phyloP scores from a whole-genome alignment of 2,113 vertebrate species.

The Pseudopipra pipra region DNA sequence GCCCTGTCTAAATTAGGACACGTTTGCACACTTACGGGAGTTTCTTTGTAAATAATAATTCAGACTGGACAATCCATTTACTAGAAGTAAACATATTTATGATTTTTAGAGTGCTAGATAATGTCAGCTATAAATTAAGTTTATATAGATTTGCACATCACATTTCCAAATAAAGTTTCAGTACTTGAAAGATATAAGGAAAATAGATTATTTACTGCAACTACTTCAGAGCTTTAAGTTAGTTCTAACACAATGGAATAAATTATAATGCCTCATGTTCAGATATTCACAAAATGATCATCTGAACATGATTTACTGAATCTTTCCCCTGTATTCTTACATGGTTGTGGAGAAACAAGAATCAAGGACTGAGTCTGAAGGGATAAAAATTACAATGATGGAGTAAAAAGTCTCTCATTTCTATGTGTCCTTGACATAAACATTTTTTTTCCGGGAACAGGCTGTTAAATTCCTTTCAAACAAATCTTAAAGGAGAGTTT shows the following conservation, averaged over 20 bases:
- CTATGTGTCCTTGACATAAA: neutral
- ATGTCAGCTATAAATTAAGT: neutral
- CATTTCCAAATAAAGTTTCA: neutral
- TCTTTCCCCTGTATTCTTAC: neutral
- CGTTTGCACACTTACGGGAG: neutral
- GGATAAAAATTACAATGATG: neutral
- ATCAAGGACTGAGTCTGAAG: neutral
- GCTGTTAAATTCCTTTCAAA: slow-evolving; percentile 4
- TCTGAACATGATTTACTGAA: neutral
- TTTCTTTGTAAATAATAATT: neutral
- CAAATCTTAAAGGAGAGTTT: neutral
- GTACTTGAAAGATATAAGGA: neutral
- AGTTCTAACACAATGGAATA: neutral
- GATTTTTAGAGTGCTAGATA: neutral
- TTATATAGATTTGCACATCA: neutral
- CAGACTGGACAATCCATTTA: neutral
- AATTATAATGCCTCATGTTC: neutral
- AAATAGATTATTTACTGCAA: neutral
- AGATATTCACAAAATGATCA: neutral
- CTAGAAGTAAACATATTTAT: neutral
- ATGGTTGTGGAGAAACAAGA: neutral
- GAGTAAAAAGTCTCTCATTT: neutral
- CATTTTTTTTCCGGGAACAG: neutral
- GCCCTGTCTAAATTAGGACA: neutral
- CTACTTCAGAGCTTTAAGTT: neutral